Base-by-base conservation (phyloP, 2,113 vertebrate species). In the Centrocercus urophasianus region DNA sequence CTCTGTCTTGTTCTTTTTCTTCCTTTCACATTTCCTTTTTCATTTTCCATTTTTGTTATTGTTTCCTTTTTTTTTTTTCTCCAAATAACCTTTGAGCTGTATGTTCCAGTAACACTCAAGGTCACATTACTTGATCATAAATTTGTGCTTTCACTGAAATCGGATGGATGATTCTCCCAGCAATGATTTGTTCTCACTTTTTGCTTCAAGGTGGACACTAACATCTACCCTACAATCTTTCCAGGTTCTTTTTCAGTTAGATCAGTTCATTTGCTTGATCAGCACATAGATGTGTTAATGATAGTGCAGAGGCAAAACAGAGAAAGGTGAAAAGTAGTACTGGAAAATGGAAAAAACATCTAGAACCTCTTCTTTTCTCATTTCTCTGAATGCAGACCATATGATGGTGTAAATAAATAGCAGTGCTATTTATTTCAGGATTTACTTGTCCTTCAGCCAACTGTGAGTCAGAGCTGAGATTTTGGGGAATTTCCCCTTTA, bases 201-300 rank as follows among this genome's bases (percentile, higher is more conserved):
- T 45, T 61, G 7, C 24, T 83, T 57, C 60, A 61, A 40, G 57
- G 40, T 30, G 42, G 52, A 40, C 7, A 27, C 22, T 45, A 1
- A 4, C 1, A 1, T 45, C 54, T 18, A 59, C 8, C 0, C 1
- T 11, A 36, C n/a, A 22, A 2, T 4, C 64, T 69, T 75, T 42
- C 8, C 16, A 48, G 36, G 14, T 13, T 43, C 13, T n/a, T 83
- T 75, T 63, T 66, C 42, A 19, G 45, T 43, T 76, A 28, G 28
- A 36, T 38, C 18, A 3, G 7, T 69, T 85, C 32, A 36, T 88
- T 84, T 20, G 20, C 30, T 79, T 64, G 38, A 20, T 42, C 38
- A 88, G 12, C 28, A 42, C 6, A 28, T 19, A 30, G 8, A 11
- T 77, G 7, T 30, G 36, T 14, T 56, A 66, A 34, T 21, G 6